Evolutionary conservation across 2,113 vertebrate species (phyloP).

Genomic region (Dipodomys merriami): DNA sequence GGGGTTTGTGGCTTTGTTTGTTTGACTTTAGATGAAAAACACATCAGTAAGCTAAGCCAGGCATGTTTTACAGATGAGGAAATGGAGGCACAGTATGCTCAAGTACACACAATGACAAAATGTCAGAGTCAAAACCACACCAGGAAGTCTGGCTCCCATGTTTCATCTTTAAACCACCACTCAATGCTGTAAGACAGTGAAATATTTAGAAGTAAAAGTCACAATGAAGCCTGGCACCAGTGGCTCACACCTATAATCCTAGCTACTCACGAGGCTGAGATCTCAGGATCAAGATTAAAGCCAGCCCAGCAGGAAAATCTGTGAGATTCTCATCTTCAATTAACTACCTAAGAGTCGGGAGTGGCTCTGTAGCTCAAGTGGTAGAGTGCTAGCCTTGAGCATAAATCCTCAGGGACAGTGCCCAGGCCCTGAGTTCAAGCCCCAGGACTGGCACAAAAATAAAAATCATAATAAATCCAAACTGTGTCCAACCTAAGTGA

Average conservation of each 20-base stretch:
- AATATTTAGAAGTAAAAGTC: conserved; percentile 1
- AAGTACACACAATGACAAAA: neutral
- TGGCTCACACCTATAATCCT: too few species aligned
- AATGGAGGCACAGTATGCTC: neutral
- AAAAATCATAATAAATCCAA: neutral
- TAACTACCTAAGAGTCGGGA: too few species aligned
- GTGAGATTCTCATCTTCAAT: too few species aligned
- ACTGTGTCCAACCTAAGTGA: neutral
- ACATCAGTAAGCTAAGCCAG: neutral
- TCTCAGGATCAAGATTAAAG: too few species aligned
- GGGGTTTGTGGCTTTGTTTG: neutral
- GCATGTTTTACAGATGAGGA: neutral
- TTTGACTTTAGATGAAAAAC: neutral
- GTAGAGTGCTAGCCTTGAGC: too few species aligned
- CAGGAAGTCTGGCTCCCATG: neutral
- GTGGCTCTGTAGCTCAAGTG: too few species aligned
- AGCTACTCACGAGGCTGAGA: too few species aligned
- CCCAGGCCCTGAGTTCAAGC: too few species aligned
- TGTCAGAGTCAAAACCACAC: neutral
- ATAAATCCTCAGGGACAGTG: too few species aligned
- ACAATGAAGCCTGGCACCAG: too few species aligned
- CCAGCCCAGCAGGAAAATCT: too few species aligned
- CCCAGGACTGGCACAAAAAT: too few species aligned
- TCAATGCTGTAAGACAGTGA: neutral
- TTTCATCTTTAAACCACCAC: neutral